phyloP scores from a whole-genome alignment of 2,797 vertebrate species.

The Apogon talboti region DNA sequence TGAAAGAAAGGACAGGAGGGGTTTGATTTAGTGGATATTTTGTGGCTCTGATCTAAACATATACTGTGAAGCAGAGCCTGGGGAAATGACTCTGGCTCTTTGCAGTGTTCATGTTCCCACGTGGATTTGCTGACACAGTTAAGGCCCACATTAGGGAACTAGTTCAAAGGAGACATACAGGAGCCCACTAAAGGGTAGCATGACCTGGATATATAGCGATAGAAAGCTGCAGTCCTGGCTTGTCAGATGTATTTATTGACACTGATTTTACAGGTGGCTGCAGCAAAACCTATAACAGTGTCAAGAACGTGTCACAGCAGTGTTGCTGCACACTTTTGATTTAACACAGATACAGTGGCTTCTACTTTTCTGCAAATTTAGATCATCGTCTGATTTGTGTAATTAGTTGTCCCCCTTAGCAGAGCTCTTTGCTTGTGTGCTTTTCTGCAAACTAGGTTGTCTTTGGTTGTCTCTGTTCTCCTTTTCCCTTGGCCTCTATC shows the following conservation, averaged over 20 bases:
- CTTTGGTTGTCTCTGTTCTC: constrained; percentile 16
- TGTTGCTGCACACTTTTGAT: not conserved
- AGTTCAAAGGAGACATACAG: constrained; percentile 67
- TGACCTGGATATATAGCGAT: constrained; percentile 66
- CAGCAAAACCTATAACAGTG: not conserved
- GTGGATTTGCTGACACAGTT: constrained; percentile 69
- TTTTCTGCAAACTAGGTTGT: constrained; percentile 35
- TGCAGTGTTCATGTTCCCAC: constrained; percentile 51
- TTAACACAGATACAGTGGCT: constrained; percentile 7
- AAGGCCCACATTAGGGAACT: constrained; percentile 54
- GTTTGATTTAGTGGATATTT: constrained; percentile 43
- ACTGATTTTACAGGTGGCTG: constrained; percentile 17
- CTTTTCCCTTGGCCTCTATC: constrained; percentile 13
- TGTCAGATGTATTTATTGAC: constrained; percentile 18
- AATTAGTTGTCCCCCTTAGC: constrained; percentile 29
- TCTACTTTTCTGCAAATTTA: constrained; percentile 33
- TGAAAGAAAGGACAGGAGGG: constrained; percentile 27
- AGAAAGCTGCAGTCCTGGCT: constrained; percentile 26
- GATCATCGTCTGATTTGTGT: constrained; percentile 42
- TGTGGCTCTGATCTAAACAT: constrained; percentile 35
- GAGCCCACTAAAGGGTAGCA: constrained; percentile 38
- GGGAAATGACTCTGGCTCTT: constrained; percentile 41
- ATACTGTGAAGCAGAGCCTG: constrained; percentile 35
- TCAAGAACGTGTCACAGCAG: constrained; percentile 1
- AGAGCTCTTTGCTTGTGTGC: constrained; percentile 18